Evolutionary conservation across 2,797 vertebrate genomes (phyloP), one percentile per base, ranked within the genome.

Genomic region (Picus viridis): DNA sequence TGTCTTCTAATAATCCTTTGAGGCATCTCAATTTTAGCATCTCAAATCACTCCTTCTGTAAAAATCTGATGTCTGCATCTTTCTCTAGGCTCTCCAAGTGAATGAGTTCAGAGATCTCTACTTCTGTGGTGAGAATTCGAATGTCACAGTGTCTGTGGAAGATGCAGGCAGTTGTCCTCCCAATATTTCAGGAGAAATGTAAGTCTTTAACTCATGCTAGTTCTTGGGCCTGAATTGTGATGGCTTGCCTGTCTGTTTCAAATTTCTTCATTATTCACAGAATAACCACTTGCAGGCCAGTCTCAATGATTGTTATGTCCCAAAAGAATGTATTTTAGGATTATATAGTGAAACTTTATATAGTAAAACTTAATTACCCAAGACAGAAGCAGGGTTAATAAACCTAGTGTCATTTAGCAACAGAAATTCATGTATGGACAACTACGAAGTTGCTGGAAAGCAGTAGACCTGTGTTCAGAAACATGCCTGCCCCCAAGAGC

Each of bases 31-130:
- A 23, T 77, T 70, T 86, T 74, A 84, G 51, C 26, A 67, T 17
- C 7, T 5, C 16, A 73, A 5, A 71, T 69, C 26, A 49, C 12
- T 53, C 75, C 18, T 23, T 73, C 22, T 23, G 11, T 62, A 87
- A 76, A 83, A 74, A 69, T 62, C 11, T 89, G 19, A 14, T 80
- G 27, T 83, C 34, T 83, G 29, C 16, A n/a, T 88, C 51, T 83
- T 83, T 76, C 10, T 8, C 18, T 89, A 97, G 97, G 97, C 96
- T 82, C 95, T 97, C 71, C 90, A 97, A 87, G 95, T 97, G 67
- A 97, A 97, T 78, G 97, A 97, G 41, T 96, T 95, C 41, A 96
- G 95, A 88, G 95, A 79, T 69, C 95, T 97, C 63, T 92, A 93
- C 58, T 97, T 97, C 83, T 97, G 97, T 72, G 80, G 63, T 41